phyloP scores from a whole-genome alignment of 2,888 invertebrate species.

The Drosophila ochracea region DNA sequence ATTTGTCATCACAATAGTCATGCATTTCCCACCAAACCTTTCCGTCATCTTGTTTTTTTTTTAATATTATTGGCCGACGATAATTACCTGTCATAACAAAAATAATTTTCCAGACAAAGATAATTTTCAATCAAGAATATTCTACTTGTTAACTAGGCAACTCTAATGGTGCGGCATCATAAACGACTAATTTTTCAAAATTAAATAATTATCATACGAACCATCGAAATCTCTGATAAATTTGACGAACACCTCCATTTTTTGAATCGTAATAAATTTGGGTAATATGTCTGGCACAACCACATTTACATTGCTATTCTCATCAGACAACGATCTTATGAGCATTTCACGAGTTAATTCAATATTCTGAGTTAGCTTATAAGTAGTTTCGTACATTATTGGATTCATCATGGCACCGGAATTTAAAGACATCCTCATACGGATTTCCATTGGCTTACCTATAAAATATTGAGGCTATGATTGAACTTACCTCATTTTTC shows the following conservation, averaged over 20 bases:
- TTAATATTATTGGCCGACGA: conserved; percentile 49
- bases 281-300: conserved; percentile 65
- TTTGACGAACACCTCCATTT: conserved; percentile 50
- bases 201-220: conserved; percentile 18
- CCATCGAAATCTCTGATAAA: conserved; percentile 59
- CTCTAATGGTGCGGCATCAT: background rate
- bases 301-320: conserved; percentile 26
- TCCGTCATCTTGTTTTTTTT: conserved; percentile 32
- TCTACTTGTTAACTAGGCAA: background rate
- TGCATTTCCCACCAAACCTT: conserved; percentile 88
- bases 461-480: background rate
- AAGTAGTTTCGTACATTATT: conserved; percentile 45
- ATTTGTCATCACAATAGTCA: conserved; percentile 86
- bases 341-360: conserved; percentile 46
- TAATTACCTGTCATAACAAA: conserved; percentile 35
- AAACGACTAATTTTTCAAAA: background rate
- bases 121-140: background rate
- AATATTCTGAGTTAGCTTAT: conserved; percentile 37
- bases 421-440: conserved; percentile 44
- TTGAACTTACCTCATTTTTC: background rate
- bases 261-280: conserved; percentile 57
- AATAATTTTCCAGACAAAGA: background rate
- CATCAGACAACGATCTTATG: conserved; percentile 28
- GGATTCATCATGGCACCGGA: conserved; percentile 18
- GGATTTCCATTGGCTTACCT: conserved; percentile 48